Base-by-base conservation (phyloP, 2,797 vertebrate species). In the Galagoides demidoff region DNA sequence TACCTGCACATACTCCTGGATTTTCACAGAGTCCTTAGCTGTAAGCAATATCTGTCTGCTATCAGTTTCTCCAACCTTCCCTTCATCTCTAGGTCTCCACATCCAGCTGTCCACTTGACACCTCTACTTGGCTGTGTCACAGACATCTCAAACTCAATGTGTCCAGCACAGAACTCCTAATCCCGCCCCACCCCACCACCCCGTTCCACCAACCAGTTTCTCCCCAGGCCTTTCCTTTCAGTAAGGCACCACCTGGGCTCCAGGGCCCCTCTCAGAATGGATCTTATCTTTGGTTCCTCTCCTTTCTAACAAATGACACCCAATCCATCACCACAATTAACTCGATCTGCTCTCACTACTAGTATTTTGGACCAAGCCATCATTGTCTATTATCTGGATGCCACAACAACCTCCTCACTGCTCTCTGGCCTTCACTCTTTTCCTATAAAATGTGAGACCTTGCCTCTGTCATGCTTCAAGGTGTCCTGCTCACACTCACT, bases 291-390 rank as follows among this genome's bases (percentile, higher is more conserved):
- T 12, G 12, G 7, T 19, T 77, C 22, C 55, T 39, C 52, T 85
- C 86, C 82, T 45, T 12, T 25, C 31, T 3, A 79, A 63, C 13
- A 52, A 34, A 59, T 13, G 31, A 52, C 7, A 2, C 3, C 57
- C 37, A 23, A 6, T 20, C 34, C 74, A 14, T 25, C 49, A 4
- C 34, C 52, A 5, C 0, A 25, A 22, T 9, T 17, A 25, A 34
- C 43, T 16, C 11, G 7, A 0, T 0, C 78, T 22, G 34, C 22
- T 22, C 45, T 37, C 63, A 0, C 0, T 19, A 1, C 39, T 0
- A 20, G 25, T 39, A 5, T 59, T 22, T 0, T 1, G 37, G 66
- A n/a, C 29, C 25, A 2, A 14, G 9, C 27, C 0, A 3, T 4
- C 64, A 10, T 5, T 0, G 8, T 27, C n/a, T 19, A 43, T 16